Conservation (phyloP, 2,113 vertebrate species). For the Solea senegalensis region DNA sequence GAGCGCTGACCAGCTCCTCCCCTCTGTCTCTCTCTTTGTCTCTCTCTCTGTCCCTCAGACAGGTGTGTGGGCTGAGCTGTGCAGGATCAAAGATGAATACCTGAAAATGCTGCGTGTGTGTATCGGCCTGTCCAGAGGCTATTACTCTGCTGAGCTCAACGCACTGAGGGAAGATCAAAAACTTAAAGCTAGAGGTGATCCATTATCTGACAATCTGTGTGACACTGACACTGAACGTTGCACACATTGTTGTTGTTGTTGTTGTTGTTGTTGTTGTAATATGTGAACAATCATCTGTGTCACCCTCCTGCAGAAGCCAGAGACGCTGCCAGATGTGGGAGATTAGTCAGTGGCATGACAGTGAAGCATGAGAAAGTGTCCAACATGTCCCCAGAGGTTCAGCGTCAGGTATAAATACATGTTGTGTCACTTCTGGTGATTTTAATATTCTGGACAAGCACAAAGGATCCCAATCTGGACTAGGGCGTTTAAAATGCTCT, state of each 20-base stretch:
- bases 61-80: conserved; percentile 85
- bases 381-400: conserved; percentile 85
- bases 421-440: too few species aligned
- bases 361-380: conserved; percentile 82
- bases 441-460: too few species aligned
- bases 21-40: conserved; percentile 3
- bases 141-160: conserved; percentile 90
- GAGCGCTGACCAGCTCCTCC: neutral
- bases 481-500: too few species aligned
- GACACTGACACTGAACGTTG: neutral
- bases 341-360: conserved; percentile 58
- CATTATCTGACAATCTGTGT: conserved; percentile 7
- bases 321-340: conserved; percentile 52
- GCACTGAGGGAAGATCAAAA: conserved; percentile 83
- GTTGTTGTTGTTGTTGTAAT: neutral
- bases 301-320: conserved; percentile 62
- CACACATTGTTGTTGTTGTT: neutral
- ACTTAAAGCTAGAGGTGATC: conserved; percentile 79
- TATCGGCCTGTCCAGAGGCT: conserved; percentile 89
- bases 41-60: conserved; percentile 71
- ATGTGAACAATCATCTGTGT: neutral
- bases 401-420: conserved; percentile 84
- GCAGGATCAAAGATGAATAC: conserved; percentile 85
- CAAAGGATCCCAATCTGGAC: too few species aligned
- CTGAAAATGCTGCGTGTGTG: conserved; percentile 87